Percentiles rank a stretch among this genome's conserved stretches.
Conservation (phyloP, 2,797 vertebrate genomes). For the Artibeus jamaicensis region DNA sequence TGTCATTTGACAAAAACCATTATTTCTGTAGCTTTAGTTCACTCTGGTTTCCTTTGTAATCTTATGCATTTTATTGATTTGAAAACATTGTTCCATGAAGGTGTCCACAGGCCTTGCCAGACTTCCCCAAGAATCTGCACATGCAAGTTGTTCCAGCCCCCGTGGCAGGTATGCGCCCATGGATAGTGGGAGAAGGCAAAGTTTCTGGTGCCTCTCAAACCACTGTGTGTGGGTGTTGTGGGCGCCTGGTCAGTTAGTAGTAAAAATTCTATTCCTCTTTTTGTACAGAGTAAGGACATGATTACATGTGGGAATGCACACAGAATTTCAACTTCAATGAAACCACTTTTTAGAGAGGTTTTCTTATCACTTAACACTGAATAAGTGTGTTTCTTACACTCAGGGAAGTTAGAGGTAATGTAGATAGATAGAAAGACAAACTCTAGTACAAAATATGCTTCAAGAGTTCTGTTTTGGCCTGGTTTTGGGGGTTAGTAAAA, state of each 20-base stretch:
- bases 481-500: not conserved
- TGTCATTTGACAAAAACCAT: not conserved
- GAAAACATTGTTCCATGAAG: not conserved
- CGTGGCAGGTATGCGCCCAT: accelerated
- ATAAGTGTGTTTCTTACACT: not conserved
- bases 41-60: not conserved
- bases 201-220: not conserved
- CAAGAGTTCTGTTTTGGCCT: not conserved
- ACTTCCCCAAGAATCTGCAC: no score
- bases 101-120: not conserved
- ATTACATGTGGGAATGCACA: no score
- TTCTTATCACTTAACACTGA: not conserved
- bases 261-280: not conserved
- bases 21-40: not conserved
- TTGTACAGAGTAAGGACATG: no score
- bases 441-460: not conserved
- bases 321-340: not conserved
- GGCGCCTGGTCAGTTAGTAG: not conserved
- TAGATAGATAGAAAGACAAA: not conserved
- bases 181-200: no score
- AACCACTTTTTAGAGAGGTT: not conserved
- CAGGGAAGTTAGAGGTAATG: not conserved
- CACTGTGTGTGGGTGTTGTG: no score
- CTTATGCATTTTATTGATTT: not conserved
- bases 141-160: not conserved